Percentiles rank a stretch among this genome's conserved stretches.
phyloP scores from a whole-genome alignment of 2,888 invertebrate genomes.

The Plebejus argus region DNA sequence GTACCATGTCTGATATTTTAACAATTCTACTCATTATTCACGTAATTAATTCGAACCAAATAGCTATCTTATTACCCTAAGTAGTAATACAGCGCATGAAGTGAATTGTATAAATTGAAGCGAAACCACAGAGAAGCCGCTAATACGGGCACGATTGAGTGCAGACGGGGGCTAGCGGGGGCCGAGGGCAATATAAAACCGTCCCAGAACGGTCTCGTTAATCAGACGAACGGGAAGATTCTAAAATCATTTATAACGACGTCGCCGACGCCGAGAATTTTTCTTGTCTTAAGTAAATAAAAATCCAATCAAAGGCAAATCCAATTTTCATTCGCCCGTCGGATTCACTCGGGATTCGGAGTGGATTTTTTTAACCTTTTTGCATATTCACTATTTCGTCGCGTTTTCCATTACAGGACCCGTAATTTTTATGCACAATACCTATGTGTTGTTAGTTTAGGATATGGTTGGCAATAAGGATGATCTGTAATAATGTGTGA shows the following conservation, averaged over 20 bases:
- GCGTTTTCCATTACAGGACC: conserved; percentile 39
- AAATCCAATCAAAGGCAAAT: conserved; percentile 80
- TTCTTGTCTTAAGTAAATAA: conserved; percentile 82
- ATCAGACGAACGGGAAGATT: conserved; percentile 43
- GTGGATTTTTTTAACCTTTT: conserved; percentile 63
- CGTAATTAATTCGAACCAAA: background rate
- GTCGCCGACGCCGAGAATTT: conserved; percentile 63
- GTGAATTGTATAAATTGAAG: background rate
- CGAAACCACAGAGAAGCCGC: conserved; percentile 12
- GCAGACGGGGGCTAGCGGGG: background rate
- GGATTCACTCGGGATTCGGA: conserved; percentile 68
- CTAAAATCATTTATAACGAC: conserved; percentile 76
- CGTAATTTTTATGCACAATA: background rate
- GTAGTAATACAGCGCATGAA: background rate
- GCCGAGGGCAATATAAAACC: background rate
- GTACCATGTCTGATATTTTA: background rate
- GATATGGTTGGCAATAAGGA: background rate
- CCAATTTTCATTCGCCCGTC: conserved; percentile 78
- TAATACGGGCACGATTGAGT: conserved; percentile 18
- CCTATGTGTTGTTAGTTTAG: background rate
- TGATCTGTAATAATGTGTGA: background rate
- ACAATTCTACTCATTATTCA: background rate
- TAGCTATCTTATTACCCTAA: background rate
- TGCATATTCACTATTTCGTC: conserved; percentile 65
- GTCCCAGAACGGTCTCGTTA: conserved; percentile 41